These are phyloP conservation scores for Cryptotermes secundus DNA, from an alignment of 1,140 invertebrate species.

Conservation along the genomic window DNA sequence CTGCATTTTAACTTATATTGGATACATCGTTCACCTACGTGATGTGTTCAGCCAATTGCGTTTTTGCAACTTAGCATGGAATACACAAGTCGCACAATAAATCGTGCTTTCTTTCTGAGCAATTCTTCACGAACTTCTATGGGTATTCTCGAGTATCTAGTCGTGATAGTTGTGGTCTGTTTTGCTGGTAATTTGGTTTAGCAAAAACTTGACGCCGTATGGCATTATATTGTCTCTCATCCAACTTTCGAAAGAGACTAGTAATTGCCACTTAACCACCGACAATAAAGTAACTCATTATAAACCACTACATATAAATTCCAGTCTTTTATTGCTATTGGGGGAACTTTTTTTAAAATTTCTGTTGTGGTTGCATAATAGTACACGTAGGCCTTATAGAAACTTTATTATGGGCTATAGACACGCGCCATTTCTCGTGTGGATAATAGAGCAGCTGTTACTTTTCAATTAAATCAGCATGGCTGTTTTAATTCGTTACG, in stretches of 20 bases:
- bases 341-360: background rate
- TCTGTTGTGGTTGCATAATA: background rate
- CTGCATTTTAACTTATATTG: too few relatives aligned
- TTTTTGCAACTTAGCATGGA: background rate
- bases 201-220: background rate
- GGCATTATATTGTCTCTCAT: background rate
- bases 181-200: background rate
- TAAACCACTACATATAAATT: background rate
- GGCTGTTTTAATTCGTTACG: too few relatives aligned
- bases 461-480: background rate
- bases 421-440: background rate
- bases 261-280: background rate
- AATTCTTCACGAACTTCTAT: background rate
- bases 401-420: background rate
- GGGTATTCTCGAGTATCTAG: background rate
- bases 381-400: background rate
- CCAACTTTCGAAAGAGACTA: background rate
- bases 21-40: background rate
- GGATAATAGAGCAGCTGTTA: background rate
- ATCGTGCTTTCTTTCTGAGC: background rate
- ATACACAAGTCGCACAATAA: background rate
- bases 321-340: background rate
- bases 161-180: slow-evolving; percentile 7
- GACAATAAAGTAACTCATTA: background rate
- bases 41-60: background rate